Evolutionary conservation across 2,797 vertebrate genomes (phyloP), one percentile per base, ranked within the genome.

Genomic region (Hemibagrus guttatus): DNA sequence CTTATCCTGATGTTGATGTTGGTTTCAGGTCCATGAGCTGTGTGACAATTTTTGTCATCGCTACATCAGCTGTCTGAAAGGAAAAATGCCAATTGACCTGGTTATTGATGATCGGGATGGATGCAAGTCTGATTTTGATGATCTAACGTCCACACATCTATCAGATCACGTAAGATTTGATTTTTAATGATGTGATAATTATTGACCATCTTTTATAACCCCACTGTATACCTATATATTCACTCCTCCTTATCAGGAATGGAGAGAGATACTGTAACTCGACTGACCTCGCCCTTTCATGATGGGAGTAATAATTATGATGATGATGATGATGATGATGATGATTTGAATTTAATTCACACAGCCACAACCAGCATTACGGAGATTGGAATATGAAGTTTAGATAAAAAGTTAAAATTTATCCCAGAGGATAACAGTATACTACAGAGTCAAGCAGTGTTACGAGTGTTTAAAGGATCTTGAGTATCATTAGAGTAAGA

Each of bases 1-100:
- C 63, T 83, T 1, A n/a, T 19, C 13, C 5, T 83, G 49, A 35
- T 39, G 64, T 28, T 66, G 23, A 11, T 23, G 2, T 71, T 28
- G 0, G 35, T 84, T 88, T 94, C 88, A 95, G 98, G 98, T 99
- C 87, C 98, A 99, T 74, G 98, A 99, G 95, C 95, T 99, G 76
- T 99, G 98, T 64, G 98, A 99, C 95, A 99, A 99, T 93, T 99
- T 99, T 95, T 99, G 98, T 93, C 97, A 98, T 89, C 97, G 98
- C 90, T 99, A 99, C 95, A 98, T 99, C 94, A 98, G 97, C 92
- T 99, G 98, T 93, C 96, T 99, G 93, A 99, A 99, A 93, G 98
- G 98, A 85, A 99, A 99, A 92, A 99, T 99, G 98, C 98, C 98
- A 88, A 99, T 99, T 89, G 98, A 99, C 92, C 95, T 99, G 49